These are phyloP conservation scores for Apodemia duryi DNA, from an alignment of 2,888 invertebrate genomes.

Conservation along the genomic window DNA sequence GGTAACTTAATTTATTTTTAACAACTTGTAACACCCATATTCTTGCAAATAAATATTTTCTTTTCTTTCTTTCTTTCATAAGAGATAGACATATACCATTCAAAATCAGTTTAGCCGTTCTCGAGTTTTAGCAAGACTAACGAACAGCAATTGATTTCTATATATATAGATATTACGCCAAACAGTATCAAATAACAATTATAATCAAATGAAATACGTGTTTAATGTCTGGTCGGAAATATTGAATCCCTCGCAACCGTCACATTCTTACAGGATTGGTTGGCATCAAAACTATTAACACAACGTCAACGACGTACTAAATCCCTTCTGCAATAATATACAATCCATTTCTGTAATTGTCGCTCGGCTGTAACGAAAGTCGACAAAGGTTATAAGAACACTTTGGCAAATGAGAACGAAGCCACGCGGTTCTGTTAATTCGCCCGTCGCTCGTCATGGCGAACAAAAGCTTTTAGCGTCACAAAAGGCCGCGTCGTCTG, in stretches of 20 bases:
- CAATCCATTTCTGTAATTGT: conserved; percentile 20
- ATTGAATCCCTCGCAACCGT: background rate
- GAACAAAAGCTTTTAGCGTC: conserved; percentile 46
- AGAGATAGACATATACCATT: no score
- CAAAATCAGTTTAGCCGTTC: no score
- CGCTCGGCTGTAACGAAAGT: background rate
- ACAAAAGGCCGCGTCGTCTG: conserved; percentile 30
- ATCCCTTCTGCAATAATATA: conserved; percentile 18
- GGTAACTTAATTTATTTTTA: no score
- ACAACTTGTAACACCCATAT: no score
- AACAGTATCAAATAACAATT: no score
- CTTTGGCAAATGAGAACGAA: conserved; percentile 43
- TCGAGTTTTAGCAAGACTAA: no score
- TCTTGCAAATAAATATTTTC: no score
- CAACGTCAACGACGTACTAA: background rate
- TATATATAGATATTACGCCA: no score
- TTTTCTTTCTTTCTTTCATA: no score
- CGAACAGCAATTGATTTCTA: no score
- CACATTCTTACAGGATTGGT: background rate
- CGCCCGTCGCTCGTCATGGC: conserved; percentile 43
- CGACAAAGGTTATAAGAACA: conserved; percentile 23
- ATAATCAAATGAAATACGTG: no score
- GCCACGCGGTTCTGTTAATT: conserved; percentile 20
- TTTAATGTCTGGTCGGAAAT: background rate
- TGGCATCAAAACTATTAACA: background rate